Conservation (phyloP, 2,113 vertebrate species). For the Rhinoderma darwinii region DNA sequence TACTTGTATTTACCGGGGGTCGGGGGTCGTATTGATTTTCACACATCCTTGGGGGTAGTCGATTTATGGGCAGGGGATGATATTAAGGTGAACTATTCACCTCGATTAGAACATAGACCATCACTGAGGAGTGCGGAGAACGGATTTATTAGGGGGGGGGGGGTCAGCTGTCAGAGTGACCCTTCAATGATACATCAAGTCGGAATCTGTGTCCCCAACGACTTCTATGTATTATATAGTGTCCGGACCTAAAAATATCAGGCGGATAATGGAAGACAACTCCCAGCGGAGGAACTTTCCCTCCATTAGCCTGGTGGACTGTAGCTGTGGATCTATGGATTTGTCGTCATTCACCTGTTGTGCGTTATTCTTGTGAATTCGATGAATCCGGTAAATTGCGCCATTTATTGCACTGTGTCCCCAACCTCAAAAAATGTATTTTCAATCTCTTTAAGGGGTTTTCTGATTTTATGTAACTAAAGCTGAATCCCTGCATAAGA, state of each 20-base stretch:
- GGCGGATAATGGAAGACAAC: neutral
- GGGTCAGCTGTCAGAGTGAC: neutral
- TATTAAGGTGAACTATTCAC: neutral
- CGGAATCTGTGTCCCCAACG: neutral
- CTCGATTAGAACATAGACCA: neutral
- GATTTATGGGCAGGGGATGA: neutral
- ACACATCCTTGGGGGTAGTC: neutral
- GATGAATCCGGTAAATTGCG: no score
- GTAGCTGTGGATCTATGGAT: no score
- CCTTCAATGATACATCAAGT: neutral
- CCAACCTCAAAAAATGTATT: no score
- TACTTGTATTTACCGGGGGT: neutral
- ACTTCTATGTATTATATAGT: neutral
- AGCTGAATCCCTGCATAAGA: no score
- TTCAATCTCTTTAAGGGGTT: no score
- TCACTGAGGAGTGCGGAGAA: neutral
- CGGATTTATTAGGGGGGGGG: neutral
- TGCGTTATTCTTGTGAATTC: no score
- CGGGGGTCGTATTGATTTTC: neutral
- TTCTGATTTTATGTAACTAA: no score
- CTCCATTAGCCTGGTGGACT: neutral
- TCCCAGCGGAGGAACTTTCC: neutral
- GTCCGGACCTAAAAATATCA: neutral
- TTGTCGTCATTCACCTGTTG: no score
- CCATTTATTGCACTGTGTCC: no score